A percentile compares a stretch with the other conserved stretches of the same genome.
These are phyloP conservation scores for Macrosiphum euphorbiae DNA, from an alignment of 2,888 invertebrate species.

Conservation along the genomic window DNA sequence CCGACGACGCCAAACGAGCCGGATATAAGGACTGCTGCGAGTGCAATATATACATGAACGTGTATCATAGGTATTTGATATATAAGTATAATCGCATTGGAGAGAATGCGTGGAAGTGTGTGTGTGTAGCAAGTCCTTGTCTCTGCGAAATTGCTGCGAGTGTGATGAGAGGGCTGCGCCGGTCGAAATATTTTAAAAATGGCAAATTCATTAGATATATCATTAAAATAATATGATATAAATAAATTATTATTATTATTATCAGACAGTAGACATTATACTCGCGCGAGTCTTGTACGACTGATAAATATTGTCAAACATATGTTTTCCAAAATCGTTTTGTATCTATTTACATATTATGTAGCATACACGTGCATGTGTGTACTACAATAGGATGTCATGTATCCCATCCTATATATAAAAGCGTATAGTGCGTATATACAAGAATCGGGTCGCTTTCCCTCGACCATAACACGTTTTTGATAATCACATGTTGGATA, in stretches of 20 bases:
- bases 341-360: background rate
- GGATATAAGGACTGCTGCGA: slow-evolving; percentile 40
- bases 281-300: background rate
- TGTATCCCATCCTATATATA: background rate
- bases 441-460: slow-evolving; percentile 39
- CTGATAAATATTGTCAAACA: background rate
- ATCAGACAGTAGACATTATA: background rate
- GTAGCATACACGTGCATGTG: background rate
- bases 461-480: background rate
- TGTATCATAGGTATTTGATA: background rate
- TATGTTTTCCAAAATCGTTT: background rate
- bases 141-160: background rate
- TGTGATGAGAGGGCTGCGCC: background rate
- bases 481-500: background rate
- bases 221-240: no score
- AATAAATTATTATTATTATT: background rate
- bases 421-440: background rate
- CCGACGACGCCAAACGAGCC: slow-evolving; percentile 48
- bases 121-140: background rate
- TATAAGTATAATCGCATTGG: background rate
- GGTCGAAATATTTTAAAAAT: background rate
- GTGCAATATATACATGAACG: background rate
- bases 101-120: background rate
- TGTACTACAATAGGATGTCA: background rate
- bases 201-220: background rate